Conservation (phyloP, 2,113 vertebrate species). For the Herpetotheres cachinnans region DNA sequence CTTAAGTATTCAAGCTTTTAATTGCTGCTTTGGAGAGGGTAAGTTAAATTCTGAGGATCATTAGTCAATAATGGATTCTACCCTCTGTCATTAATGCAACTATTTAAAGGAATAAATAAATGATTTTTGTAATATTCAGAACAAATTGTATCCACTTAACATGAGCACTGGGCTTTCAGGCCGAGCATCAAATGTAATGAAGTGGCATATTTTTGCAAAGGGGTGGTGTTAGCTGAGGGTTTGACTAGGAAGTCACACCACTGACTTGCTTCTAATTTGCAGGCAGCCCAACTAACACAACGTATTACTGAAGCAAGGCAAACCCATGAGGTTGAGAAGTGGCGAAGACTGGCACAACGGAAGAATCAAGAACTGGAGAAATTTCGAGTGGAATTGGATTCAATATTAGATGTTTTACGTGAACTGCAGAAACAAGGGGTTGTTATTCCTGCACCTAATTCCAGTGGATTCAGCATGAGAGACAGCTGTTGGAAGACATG, state of each 20-base stretch:
- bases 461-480: background rate
- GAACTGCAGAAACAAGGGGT: slow-evolving; percentile 88
- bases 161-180: background rate
- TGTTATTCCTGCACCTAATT: slow-evolving; percentile 71
- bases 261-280: background rate
- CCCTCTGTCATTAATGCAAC: background rate
- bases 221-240: fast-evolving
- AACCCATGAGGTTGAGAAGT: slow-evolving; percentile 77
- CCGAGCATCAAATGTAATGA: background rate
- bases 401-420: slow-evolving; percentile 87
- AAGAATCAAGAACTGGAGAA: slow-evolving; percentile 85
- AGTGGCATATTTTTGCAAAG: background rate
- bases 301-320: slow-evolving; percentile 66
- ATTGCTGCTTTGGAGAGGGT: background rate
- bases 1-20: background rate
- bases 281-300: slow-evolving; percentile 79
- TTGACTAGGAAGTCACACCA: background rate
- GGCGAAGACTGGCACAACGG: slow-evolving; percentile 82
- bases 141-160: background rate
- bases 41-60: background rate
- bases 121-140: background rate
- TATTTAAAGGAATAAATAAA: background rate
- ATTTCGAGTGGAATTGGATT: slow-evolving; percentile 89
- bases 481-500: slow-evolving; percentile 18
- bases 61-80: background rate